A percentile compares a stretch with the other conserved stretches of the same genome.
Conservation (phyloP, 92 coral and sea anemone genomes). For the Bergia sp. region DNA sequence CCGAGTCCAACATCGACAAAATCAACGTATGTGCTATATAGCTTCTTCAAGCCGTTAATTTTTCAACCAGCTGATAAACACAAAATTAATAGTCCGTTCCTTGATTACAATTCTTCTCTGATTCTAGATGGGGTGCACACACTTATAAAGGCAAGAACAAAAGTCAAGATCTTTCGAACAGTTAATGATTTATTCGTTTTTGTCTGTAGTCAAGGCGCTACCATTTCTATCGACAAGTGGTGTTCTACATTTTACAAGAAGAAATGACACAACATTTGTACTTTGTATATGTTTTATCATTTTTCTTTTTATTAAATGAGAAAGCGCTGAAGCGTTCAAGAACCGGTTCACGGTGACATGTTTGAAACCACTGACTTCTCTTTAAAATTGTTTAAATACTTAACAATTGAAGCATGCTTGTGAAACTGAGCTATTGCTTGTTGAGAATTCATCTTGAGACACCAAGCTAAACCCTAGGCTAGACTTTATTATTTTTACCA, state of each 20-base stretch:
- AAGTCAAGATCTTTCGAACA: too few relatives aligned
- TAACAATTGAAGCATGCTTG: neutral
- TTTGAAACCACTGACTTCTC: neutral
- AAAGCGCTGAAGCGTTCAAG: too few relatives aligned
- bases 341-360: neutral
- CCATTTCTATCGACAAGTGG: too few relatives aligned
- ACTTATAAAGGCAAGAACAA: too few relatives aligned
- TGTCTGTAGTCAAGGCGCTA: too few relatives aligned
- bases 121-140: neutral
- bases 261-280: too few relatives aligned
- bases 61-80: neutral
- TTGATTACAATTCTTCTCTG: neutral
- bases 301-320: too few relatives aligned
- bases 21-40: neutral
- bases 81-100: neutral
- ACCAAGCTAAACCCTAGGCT: neutral
- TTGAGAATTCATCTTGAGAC: neutral
- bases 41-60: neutral
- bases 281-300: too few relatives aligned
- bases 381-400: too few relatives aligned
- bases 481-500: neutral
- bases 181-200: too few relatives aligned
- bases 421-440: neutral
- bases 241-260: too few relatives aligned
- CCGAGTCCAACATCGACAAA: slow-evolving; percentile 3